A percentile compares a stretch with the other conserved stretches of the same genome.
phyloP scores from a whole-genome alignment of 2,797 vertebrate genomes.

The Pachyuromys duprasi region DNA sequence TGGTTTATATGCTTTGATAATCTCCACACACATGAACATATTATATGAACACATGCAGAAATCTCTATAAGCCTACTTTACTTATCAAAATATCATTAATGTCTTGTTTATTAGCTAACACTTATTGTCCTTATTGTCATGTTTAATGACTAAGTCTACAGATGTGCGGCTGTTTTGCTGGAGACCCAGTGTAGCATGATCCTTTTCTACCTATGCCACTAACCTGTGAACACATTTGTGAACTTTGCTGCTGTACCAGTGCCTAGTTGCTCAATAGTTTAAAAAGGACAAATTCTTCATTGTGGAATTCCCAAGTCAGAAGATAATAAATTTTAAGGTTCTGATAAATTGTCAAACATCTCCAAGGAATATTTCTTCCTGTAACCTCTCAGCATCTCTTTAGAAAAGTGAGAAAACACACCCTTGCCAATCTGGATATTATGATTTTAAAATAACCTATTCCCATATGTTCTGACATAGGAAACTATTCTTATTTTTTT shows the following conservation, averaged over 20 bases:
- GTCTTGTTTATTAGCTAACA: neutral
- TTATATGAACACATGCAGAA: neutral
- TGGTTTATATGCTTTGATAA: neutral
- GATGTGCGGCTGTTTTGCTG: neutral
- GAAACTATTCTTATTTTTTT: constrained; percentile 61
- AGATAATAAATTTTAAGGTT: constrained; percentile 10
- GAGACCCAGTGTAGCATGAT: neutral
- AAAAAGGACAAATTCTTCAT: neutral
- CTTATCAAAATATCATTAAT: neutral
- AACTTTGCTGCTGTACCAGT: neutral
- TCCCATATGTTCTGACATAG: constrained; percentile 56
- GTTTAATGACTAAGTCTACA: neutral
- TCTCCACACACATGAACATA: neutral
- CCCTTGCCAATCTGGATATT: constrained; percentile 56
- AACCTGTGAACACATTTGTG: neutral
- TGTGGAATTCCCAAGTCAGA: constrained; percentile 25
- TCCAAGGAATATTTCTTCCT: constrained; percentile 57
- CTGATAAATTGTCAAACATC: constrained; percentile 49
- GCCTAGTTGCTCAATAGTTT: neutral
- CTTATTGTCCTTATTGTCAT: neutral
- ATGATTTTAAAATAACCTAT: constrained; percentile 34
- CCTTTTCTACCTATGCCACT: neutral
- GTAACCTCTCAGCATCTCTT: constrained; percentile 31
- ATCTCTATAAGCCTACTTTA: neutral
- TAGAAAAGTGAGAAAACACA: constrained; percentile 59